Base-by-base conservation (phyloP, 2,113 vertebrate genomes). In the Illadopsis cleaveri region DNA sequence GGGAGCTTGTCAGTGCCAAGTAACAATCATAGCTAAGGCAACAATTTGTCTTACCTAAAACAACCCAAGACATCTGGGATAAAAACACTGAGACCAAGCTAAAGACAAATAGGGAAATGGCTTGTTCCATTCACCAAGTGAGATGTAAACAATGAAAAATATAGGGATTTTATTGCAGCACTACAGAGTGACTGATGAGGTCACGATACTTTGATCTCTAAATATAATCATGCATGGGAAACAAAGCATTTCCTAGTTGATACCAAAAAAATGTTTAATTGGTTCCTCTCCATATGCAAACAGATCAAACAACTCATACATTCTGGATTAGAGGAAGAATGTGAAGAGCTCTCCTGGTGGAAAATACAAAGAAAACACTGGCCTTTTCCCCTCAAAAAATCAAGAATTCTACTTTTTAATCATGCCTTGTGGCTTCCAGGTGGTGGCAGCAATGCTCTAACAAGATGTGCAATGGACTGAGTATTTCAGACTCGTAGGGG, bases 371-470 rank as follows among this genome's bases (percentile, higher is more conserved):
- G n/a, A 25, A 75, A 94, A 22, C 24, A 54, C 11, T 37, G 13
- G 27, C 23, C 35, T 81, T 66, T 24, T 37, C 2, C 30, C 9
- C 12, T 3, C 6, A 7, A 0, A 14, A 14, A 15, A n/a, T 11
- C 21, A 37, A 35, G 23, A 44, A 45, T 20, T 6, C n/a, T 35
- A 47, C 33, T 75, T 54, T 51, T 19, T 75, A 30, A 56, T 37
- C 57, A 21, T 30, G 53, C 28, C 53, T 65, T 2, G 3, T 53
- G 37, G 20, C 37, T 53, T 79, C 94, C 94, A 96, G 56, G 16
- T 4, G 82, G 70, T 85, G 93, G 96, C 87, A 93, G 94, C 69
- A 85, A 64, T 2, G 85, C 31, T 75, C 75, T 19, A 85, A 18
- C 0, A 6, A 78, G 64, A 76, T 1, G 1, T 16, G 25, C 70